Percentiles rank a stretch among this genome's conserved stretches.
phyloP scores from a whole-genome alignment of 2,797 vertebrate genomes.

The Ptychobarbus kaznakovi region DNA sequence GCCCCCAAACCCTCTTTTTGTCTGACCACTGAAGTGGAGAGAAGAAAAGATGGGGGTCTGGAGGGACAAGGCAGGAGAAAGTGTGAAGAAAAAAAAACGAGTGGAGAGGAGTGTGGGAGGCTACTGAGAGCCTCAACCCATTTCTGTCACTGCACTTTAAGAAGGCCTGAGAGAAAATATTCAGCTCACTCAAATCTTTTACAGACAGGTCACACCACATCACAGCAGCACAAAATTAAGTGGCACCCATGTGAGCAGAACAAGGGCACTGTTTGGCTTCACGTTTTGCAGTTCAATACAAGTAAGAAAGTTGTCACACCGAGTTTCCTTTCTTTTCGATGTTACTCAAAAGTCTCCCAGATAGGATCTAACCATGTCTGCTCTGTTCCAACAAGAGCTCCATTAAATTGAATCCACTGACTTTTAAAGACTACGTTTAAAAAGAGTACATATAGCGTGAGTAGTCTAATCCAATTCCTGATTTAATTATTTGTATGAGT shows the following conservation, averaged over 20 bases:
- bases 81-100: slow-evolving; percentile 26
- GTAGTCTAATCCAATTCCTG: background rate
- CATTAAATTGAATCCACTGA: background rate
- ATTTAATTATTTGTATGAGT: background rate
- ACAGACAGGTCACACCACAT: slow-evolving; percentile 29
- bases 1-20: slow-evolving; percentile 17
- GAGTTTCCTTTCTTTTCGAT: background rate
- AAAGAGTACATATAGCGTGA: background rate
- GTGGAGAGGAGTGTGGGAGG: slow-evolving; percentile 4
- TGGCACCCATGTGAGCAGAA: slow-evolving; percentile 40
- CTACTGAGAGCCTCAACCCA: slow-evolving; percentile 43
- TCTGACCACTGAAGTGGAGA: slow-evolving; percentile 46
- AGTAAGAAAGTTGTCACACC: background rate
- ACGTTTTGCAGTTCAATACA: background rate
- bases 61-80: slow-evolving; percentile 35
- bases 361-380: background rate
- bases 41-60: slow-evolving; percentile 31
- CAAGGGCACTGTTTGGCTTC: slow-evolving; percentile 28
- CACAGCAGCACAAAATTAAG: slow-evolving; percentile 34
- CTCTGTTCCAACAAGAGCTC: background rate
- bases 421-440: background rate
- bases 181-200: slow-evolving; percentile 43
- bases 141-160: slow-evolving; percentile 48
- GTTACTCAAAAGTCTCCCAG: background rate
- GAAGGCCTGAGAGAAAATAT: slow-evolving; percentile 41